These are phyloP conservation scores for Phyllotreta striolata DNA, from an alignment of 2,888 invertebrate species.

Conservation along the genomic window DNA sequence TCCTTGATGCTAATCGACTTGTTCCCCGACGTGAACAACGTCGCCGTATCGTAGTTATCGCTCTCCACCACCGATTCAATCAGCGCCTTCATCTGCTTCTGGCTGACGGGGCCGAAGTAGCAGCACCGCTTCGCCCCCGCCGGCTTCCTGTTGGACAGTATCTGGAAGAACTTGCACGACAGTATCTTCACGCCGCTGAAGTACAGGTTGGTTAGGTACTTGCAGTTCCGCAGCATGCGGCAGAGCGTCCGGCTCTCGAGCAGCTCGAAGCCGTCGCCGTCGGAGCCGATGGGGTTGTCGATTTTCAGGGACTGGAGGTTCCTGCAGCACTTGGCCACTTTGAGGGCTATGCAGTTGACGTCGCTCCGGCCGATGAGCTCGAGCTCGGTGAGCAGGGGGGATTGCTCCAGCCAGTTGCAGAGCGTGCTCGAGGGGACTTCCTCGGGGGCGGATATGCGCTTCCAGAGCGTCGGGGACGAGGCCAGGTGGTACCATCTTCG, in stretches of 20 bases:
- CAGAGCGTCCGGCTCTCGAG: constrained; percentile 42
- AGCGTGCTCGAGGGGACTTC: constrained; percentile 42
- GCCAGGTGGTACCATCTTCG: constrained; percentile 45
- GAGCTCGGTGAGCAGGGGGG: constrained; percentile 43
- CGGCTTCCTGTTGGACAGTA: constrained; percentile 35
- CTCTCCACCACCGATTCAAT: constrained; percentile 40
- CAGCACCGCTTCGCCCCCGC: constrained; percentile 32
- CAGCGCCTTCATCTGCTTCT: constrained; percentile 44
- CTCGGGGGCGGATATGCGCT: constrained; percentile 40
- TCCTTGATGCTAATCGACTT: constrained; percentile 26
- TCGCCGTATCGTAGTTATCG: constrained; percentile 39
- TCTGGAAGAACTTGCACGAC: constrained; percentile 45
- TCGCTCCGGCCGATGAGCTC: constrained; percentile 42
- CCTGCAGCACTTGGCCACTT: constrained; percentile 37
- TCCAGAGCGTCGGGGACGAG: constrained; percentile 45
- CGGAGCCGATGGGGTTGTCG: constrained; percentile 37
- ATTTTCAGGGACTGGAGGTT: constrained; percentile 40
- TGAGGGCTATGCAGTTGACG: constrained; percentile 39
- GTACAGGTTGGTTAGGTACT: constrained; percentile 39
- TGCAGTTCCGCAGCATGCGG: constrained; percentile 42
- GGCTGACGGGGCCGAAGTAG: constrained; percentile 42
- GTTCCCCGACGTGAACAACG: constrained; percentile 31
- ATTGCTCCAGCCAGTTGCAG: constrained; percentile 44
- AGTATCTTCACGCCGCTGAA: constrained; percentile 43
- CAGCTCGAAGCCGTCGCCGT: constrained; percentile 22